These are phyloP conservation scores for Lasioglossum leucozonium DNA, from an alignment of 2,888 invertebrate species.

Conservation along the genomic window DNA sequence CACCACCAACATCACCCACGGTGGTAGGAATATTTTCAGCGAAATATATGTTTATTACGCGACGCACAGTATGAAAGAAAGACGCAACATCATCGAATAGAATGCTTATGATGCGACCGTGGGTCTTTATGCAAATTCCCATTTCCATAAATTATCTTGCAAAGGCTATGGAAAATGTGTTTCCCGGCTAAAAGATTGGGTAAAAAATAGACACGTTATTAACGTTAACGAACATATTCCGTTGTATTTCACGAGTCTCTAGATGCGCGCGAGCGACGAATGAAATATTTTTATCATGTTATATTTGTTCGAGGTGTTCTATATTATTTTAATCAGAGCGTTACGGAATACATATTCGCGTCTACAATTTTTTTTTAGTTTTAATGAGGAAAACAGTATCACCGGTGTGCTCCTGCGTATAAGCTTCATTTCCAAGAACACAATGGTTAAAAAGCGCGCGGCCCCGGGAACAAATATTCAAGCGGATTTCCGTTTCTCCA, in stretches of 20 bases:
- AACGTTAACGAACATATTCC: not conserved
- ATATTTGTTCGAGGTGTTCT: not conserved
- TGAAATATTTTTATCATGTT: not conserved
- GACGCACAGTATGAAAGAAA: not conserved
- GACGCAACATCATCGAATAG: not conserved
- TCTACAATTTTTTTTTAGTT: not conserved
- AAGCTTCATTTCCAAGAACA: not conserved
- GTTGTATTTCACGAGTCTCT: not conserved
- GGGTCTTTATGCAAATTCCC: not conserved
- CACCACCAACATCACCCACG: not conserved
- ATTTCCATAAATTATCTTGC: constrained; percentile 6
- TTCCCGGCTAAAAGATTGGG: not conserved
- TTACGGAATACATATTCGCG: not conserved
- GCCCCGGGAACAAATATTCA: no score
- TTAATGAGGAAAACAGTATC: constrained; percentile 5
- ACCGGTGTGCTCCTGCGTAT: not conserved
- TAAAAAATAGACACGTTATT: not conserved
- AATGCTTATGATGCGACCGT: constrained; percentile 3
- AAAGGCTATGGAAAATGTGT: not conserved
- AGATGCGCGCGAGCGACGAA: not conserved
- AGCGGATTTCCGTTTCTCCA: not conserved
- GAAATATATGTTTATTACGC: not conserved
- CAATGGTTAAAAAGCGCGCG: not conserved
- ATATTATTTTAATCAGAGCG: not conserved
- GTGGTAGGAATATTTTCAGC: not conserved